These are phyloP conservation scores for Eupithecia pulchellata DNA, from an alignment of 2,888 invertebrate species.

Conservation along the genomic window DNA sequence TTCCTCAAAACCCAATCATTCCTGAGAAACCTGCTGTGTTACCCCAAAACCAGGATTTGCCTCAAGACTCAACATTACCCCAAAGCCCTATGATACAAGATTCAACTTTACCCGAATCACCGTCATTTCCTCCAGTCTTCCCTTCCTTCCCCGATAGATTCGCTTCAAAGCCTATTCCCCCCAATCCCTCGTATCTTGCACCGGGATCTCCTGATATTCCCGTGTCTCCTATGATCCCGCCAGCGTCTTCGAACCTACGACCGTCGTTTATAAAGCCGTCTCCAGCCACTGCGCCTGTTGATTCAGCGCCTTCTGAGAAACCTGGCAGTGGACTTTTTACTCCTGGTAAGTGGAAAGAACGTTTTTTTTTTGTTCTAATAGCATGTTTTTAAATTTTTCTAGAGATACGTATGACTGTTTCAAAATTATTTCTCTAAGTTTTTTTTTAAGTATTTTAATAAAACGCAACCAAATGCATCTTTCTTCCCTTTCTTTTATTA, in stretches of 20 bases:
- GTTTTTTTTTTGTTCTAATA: not conserved
- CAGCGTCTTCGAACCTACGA: conserved; percentile 24
- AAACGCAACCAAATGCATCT: too few relatives aligned
- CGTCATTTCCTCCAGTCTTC: conserved; percentile 10
- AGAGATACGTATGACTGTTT: not conserved
- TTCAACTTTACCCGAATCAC: conserved; percentile 14
- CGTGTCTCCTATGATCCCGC: conserved; percentile 33
- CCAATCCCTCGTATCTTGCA: conserved; percentile 18
- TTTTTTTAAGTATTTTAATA: too few relatives aligned
- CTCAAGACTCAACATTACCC: not conserved
- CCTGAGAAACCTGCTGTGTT: conserved; percentile 7
- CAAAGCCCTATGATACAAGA: conserved; percentile 9
- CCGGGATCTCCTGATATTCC: conserved; percentile 26
- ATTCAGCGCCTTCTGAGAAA: conserved; percentile 33
- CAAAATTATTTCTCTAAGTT: too few relatives aligned
- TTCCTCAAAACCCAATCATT: conserved; percentile 23
- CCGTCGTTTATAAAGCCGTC: conserved; percentile 38
- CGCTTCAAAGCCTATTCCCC: conserved; percentile 6
- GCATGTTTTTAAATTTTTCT: not conserved
- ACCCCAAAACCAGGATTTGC: conserved; percentile 17
- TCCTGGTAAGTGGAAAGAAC: conserved; percentile 27
- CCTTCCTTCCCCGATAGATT: conserved; percentile 22
- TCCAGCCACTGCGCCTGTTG: conserved; percentile 29
- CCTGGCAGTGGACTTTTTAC: conserved; percentile 33
- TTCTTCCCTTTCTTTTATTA: too few relatives aligned